Evolutionary conservation across 1,140 invertebrate genomes (phyloP), one percentile per base, ranked within the genome.

Genomic region (Idris sp.): DNA sequence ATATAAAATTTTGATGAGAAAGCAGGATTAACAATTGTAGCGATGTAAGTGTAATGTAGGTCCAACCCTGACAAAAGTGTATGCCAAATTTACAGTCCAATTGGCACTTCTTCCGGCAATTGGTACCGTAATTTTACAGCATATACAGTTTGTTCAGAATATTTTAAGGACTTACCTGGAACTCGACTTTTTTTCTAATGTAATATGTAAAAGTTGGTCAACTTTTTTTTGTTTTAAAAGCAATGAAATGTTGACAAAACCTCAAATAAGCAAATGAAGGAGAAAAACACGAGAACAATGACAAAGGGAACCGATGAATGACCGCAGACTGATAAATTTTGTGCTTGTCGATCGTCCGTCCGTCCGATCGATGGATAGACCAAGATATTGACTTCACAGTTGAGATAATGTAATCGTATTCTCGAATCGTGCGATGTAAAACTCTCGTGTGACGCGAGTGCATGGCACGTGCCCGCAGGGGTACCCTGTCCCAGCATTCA

Each of bases 401-500:
- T n/a, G n/a, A n/a, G 64, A 62, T 35, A 49, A 59, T 69, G 36
- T 38, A 49, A 44, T 61, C 54, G 38, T 46, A 65, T 59, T 76
- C 19, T 71, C 61, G 67, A 36, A 51, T 65, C 44, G 67, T 67
- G 67, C 65, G 58, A 74, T 74, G 61, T 64, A 78, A 74, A 77
- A 78, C 75, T 79, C 75, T 78, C 59, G 53, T 74, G 56, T 79
- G 73, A 71, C 76, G 76, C 76, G 69, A 79, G 76, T 81, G 69
- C 72, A 75, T 85, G 84, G 87, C 78, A 85, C 89, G 84, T 89
- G 89, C 90, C 89, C 91, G 91, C 92, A 94, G 94, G 91, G 94
- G 93, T 95, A 95, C 94, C 95, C 94, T 96, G 95, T 96, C 95
- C 95, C 95, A 96, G 96, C 95, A 96, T 96, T 96, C 95, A 96